phyloP scores from a whole-genome alignment of 2,113 vertebrate genomes.

The Xiphophorus hellerii region DNA sequence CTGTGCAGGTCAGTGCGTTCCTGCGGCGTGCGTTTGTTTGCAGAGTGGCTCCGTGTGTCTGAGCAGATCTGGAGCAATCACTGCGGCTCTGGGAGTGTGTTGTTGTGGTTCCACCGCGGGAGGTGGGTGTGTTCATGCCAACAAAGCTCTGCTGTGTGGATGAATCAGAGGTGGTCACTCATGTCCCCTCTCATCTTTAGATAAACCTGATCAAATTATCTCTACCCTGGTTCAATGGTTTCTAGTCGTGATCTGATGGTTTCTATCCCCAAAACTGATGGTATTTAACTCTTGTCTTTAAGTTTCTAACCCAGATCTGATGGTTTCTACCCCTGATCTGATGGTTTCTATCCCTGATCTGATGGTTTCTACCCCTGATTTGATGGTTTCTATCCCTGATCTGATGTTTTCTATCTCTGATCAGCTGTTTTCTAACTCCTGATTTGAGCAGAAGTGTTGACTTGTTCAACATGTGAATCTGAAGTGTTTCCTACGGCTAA shows the following conservation, averaged over 20 bases:
- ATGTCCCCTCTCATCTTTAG: not conserved
- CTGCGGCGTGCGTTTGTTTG: not conserved
- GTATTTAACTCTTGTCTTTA: too few relatives aligned
- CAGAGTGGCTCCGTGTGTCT: slow-evolving; percentile 8
- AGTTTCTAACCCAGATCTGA: too few relatives aligned
- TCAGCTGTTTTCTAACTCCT: not conserved
- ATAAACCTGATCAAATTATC: not conserved
- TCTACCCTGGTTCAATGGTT: too few relatives aligned
- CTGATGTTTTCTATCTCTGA: not conserved
- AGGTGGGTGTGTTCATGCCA: slow-evolving; percentile 35
- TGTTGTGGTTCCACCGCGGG: slow-evolving; percentile 10
- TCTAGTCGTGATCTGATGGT: too few relatives aligned
- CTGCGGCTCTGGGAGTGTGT: slow-evolving; percentile 19
- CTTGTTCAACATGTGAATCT: not conserved
- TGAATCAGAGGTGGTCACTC: slow-evolving; percentile 58
- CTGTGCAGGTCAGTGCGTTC: slow-evolving; percentile 89
- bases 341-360: too few relatives aligned
- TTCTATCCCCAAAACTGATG: too few relatives aligned
- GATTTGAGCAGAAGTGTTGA: not conserved
- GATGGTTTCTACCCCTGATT: not conserved
- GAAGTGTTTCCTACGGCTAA: slow-evolving; percentile 8
- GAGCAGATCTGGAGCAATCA: slow-evolving; percentile 25
- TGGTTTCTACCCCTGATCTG: too few relatives aligned
- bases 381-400: not conserved
- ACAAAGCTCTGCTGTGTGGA: slow-evolving; percentile 59